Percentiles rank a stretch among this genome's conserved stretches.
Conservation (phyloP, 2,797 vertebrate genomes). For the Malurus leucopterus region DNA sequence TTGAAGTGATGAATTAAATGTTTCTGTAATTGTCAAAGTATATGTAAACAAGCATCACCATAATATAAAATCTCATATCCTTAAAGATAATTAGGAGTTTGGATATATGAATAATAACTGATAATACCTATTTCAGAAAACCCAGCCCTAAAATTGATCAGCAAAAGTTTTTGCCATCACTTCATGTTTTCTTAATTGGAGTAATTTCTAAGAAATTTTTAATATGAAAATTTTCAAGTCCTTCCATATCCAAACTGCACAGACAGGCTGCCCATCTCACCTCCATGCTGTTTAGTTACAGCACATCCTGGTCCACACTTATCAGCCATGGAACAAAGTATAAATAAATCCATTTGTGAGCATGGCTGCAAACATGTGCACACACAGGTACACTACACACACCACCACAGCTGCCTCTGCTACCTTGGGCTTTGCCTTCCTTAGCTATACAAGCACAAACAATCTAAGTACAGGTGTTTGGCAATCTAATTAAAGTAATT, state of each 20-base stretch:
- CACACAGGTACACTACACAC: neutral
- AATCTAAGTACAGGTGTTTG: neutral
- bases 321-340: neutral
- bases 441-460: neutral
- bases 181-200: neutral
- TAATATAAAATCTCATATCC: neutral
- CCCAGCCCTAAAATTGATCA: neutral
- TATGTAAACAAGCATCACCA: neutral
- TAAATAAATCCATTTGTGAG: neutral
- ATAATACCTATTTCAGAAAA: neutral
- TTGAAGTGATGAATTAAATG: neutral
- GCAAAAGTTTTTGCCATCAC: neutral
- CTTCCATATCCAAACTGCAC: rapidly evolving
- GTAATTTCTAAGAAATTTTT: neutral
- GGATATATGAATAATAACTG: neutral
- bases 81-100: neutral
- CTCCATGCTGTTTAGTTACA: neutral
- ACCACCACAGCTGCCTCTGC: neutral
- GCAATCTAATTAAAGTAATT: neutral
- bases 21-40: neutral
- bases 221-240: neutral
- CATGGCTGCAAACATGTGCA: neutral
- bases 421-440: neutral
- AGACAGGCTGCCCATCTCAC: neutral
- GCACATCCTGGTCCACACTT: neutral